phyloP scores from a whole-genome alignment of 2,888 invertebrate genomes.

The Onthophagus sagittarius region DNA sequence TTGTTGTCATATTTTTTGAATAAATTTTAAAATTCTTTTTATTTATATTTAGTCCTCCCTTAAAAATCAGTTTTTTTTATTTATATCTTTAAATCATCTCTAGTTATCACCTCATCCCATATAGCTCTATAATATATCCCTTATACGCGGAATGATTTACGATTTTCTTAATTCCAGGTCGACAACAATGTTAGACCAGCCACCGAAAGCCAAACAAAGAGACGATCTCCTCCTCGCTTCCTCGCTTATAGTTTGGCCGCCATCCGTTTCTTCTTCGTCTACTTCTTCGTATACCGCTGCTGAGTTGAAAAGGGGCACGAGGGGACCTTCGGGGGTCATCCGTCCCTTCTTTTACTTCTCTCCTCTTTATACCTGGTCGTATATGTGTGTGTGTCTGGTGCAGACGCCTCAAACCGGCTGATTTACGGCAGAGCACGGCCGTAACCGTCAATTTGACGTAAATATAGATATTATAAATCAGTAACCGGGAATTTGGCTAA shows the following conservation, averaged over 20 bases:
- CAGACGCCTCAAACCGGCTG: conserved; percentile 25
- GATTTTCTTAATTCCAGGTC: neutral
- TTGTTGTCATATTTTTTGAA: neutral
- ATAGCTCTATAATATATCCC: neutral
- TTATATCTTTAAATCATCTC: neutral
- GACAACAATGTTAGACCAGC: neutral
- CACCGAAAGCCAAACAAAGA: neutral
- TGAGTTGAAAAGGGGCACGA: conserved; percentile 7
- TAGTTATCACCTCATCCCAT: neutral
- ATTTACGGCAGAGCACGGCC: conserved; percentile 33
- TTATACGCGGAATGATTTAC: neutral
- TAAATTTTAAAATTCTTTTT: neutral
- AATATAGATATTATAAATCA: conserved; percentile 36
- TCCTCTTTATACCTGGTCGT: conserved; percentile 27
- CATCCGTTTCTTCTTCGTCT: neutral
- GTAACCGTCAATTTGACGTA: conserved; percentile 34
- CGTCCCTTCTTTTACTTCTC: neutral
- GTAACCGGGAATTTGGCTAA: conserved; percentile 32
- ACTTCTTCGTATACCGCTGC: too few species aligned
- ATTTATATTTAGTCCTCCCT: too few species aligned
- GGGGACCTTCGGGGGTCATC: neutral
- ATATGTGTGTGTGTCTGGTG: conserved; percentile 18
- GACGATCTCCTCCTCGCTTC: neutral
- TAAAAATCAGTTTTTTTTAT: too few species aligned
- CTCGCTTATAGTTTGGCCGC: neutral